phyloP scores from a whole-genome alignment of 2,113 vertebrate species.

The Zapus hudsonius region DNA sequence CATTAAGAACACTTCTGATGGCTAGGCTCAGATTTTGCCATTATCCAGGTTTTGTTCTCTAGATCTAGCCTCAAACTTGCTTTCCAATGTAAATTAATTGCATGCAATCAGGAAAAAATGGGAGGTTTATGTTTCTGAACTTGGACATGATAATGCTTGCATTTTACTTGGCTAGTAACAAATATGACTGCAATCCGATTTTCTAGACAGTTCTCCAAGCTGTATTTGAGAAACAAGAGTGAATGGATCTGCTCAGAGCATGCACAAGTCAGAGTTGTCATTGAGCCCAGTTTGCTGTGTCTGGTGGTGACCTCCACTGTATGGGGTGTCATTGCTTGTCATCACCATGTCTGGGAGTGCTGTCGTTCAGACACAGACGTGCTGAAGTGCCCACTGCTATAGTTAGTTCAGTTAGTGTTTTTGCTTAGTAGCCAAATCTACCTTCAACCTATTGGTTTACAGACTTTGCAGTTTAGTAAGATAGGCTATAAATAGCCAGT shows the following conservation, averaged over 20 bases:
- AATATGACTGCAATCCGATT: constrained; percentile 30
- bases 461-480: constrained; percentile 23
- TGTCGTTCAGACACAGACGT: constrained; percentile 43
- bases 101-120: background rate
- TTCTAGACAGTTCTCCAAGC: constrained; percentile 37
- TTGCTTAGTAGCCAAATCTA: constrained; percentile 61
- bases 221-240: constrained; percentile 27
- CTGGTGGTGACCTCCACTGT: constrained; percentile 34
- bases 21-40: background rate
- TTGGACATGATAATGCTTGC: constrained; percentile 39
- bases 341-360: background rate
- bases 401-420: constrained; percentile 58
- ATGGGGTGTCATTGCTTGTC: constrained; percentile 46
- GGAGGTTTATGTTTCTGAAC: constrained; percentile 40
- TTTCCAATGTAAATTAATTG: background rate
- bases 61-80: background rate
- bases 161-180: constrained; percentile 50
- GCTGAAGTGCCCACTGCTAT: constrained; percentile 39
- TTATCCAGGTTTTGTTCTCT: background rate
- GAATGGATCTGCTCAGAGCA: background rate
- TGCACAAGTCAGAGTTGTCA: background rate
- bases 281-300: background rate
- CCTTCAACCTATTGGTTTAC: constrained; percentile 7
- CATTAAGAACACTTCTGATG: background rate
- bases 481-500: background rate